Conservation (phyloP, 1,140 invertebrate genomes). For the Branchinecta lindahli region DNA sequence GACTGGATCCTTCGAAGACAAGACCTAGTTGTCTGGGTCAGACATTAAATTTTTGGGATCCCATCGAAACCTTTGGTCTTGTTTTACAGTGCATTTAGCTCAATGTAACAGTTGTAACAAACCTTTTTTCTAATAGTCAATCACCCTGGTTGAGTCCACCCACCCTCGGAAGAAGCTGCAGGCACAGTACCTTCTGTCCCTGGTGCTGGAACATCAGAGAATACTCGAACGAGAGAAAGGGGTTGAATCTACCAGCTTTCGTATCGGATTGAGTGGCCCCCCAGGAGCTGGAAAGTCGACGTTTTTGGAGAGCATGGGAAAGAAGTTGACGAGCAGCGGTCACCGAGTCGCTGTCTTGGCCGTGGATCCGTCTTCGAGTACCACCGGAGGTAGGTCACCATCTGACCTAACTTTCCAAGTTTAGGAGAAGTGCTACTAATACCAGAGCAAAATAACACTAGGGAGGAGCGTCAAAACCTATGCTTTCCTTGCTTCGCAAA, state of each 20-base stretch:
- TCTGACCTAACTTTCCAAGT: too few relatives aligned
- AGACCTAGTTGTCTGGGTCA: too few relatives aligned
- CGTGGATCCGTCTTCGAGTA: slow-evolving; percentile 44
- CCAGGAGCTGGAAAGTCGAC: slow-evolving; percentile 48
- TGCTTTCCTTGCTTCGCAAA: too few relatives aligned
- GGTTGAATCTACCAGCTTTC: slow-evolving; percentile 30
- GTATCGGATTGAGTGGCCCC: slow-evolving; percentile 39
- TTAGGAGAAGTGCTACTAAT: too few relatives aligned
- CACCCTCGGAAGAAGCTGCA: slow-evolving; percentile 33
- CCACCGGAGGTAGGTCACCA: slow-evolving; percentile 34
- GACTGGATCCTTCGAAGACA: too few relatives aligned
- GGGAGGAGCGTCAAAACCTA: too few relatives aligned
- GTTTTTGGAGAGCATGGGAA: slow-evolving; percentile 44
- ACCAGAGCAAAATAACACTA: too few relatives aligned
- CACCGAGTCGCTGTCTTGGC: slow-evolving; percentile 44
- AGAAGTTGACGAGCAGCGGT: slow-evolving; percentile 34
- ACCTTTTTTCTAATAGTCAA: slow-evolving; percentile 26
- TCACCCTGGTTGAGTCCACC: slow-evolving; percentile 40
- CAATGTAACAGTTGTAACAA: too few relatives aligned
- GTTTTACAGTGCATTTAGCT: too few relatives aligned
- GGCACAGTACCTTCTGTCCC: slow-evolving; percentile 33
- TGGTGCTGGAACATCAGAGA: slow-evolving; percentile 31
- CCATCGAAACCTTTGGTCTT: too few relatives aligned
- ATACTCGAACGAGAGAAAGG: slow-evolving; percentile 24
- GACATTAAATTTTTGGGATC: too few relatives aligned